phyloP scores from a whole-genome alignment of 2,888 invertebrate species.

The Drosophila borealis region DNA sequence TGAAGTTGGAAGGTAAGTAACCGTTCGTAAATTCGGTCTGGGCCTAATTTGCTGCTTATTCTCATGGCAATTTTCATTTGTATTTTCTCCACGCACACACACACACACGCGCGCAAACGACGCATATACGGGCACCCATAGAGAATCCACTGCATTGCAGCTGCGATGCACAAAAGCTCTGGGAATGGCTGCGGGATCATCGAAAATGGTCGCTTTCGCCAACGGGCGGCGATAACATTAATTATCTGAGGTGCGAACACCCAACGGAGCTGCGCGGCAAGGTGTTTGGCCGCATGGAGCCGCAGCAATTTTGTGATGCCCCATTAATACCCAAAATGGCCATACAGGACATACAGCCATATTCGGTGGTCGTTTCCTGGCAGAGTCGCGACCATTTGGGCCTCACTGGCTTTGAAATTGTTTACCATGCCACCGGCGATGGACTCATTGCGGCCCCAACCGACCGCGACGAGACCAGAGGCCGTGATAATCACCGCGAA shows the following conservation, averaged over 20 bases:
- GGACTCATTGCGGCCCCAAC: slow-evolving; percentile 60
- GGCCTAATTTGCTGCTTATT: slow-evolving; percentile 10
- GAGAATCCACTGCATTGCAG: slow-evolving; percentile 96
- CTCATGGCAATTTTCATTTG: slow-evolving; percentile 12
- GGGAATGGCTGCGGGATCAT: slow-evolving; percentile 97
- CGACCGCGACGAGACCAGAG: slow-evolving; percentile 38
- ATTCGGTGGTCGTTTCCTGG: slow-evolving; percentile 95
- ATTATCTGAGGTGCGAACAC: slow-evolving; percentile 91
- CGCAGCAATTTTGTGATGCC: slow-evolving; percentile 93
- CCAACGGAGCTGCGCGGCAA: slow-evolving; percentile 92
- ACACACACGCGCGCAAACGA: not conserved
- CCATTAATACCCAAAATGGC: slow-evolving; percentile 93
- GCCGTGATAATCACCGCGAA: slow-evolving; percentile 32
- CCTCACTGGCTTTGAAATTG: slow-evolving; percentile 93
- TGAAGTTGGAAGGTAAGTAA: slow-evolving; percentile 92
- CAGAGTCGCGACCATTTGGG: slow-evolving; percentile 94
- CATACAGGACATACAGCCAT: slow-evolving; percentile 94
- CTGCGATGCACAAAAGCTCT: slow-evolving; percentile 95
- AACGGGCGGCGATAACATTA: slow-evolving; percentile 79
- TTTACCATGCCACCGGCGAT: slow-evolving; percentile 91
- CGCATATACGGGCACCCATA: slow-evolving; percentile 74
- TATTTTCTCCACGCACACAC: slow-evolving; percentile 54
- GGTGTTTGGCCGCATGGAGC: slow-evolving; percentile 90
- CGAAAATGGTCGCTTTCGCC: slow-evolving; percentile 87
- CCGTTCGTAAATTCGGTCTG: not conserved